Conservation (phyloP, 2,797 vertebrate species). For the Ctenopoma multispine region DNA sequence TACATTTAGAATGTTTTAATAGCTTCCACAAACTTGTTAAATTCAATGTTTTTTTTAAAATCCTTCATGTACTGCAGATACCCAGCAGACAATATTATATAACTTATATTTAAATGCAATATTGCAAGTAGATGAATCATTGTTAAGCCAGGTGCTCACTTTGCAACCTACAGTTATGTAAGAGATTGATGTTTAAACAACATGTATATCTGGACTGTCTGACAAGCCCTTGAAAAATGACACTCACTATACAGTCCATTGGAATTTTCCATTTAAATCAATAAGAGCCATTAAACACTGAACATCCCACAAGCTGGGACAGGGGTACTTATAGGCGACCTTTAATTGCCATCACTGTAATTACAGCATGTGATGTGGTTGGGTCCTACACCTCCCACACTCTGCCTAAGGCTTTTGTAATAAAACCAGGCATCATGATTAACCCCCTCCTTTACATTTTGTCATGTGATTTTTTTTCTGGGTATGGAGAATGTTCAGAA, state of each 20-base stretch:
- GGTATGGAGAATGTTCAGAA: too few species aligned
- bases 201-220: slow-evolving; percentile 28
- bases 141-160: slow-evolving; percentile 4
- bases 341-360: slow-evolving; percentile 53
- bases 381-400: slow-evolving; percentile 44
- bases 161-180: slow-evolving; percentile 27
- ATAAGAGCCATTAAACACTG: slow-evolving; percentile 36
- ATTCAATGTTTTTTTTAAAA: not conserved
- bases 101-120: slow-evolving; percentile 38
- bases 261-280: slow-evolving; percentile 45
- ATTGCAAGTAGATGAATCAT: slow-evolving; percentile 40
- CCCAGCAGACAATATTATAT: slow-evolving; percentile 20
- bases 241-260: slow-evolving; percentile 22
- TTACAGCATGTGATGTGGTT: slow-evolving; percentile 45
- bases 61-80: slow-evolving; percentile 4
- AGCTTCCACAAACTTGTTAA: not conserved
- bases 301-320: slow-evolving; percentile 43
- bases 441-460: not conserved
- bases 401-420: slow-evolving; percentile 38
- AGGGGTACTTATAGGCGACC: slow-evolving; percentile 33
- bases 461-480: not conserved
- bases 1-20: not conserved
- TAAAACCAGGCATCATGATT: slow-evolving; percentile 52
- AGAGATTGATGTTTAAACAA: slow-evolving; percentile 31
- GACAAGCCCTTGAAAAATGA: slow-evolving; percentile 22